Evolutionary conservation across 2,888 invertebrate genomes (phyloP).

Genomic region (Sialis lutaria): DNA sequence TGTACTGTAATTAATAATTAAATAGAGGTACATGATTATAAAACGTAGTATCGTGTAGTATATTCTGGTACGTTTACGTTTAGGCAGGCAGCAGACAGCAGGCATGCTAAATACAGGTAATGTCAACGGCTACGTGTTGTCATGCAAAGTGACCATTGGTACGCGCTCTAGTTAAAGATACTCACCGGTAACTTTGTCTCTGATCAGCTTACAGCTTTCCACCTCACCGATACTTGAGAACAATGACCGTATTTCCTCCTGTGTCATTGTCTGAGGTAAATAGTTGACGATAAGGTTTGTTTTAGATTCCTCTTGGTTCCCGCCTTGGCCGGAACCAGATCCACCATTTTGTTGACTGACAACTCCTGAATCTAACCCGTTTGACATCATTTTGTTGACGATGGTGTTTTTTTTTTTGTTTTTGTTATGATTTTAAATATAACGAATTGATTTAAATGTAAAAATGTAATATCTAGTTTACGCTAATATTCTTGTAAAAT

Average conservation of each 20-base stretch:
- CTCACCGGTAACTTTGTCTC: constrained; percentile 92
- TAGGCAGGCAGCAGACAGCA: background rate
- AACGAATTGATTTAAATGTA: no score
- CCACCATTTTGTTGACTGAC: constrained; percentile 75
- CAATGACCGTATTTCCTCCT: constrained; percentile 94
- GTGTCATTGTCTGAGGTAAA: constrained; percentile 98
- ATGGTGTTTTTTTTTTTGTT: background rate
- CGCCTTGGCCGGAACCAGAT: constrained; percentile 29
- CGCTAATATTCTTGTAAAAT: no score
- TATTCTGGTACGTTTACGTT: no score
- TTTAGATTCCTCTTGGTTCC: constrained; percentile 79
- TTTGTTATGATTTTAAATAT: no score
- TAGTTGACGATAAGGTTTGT: constrained; percentile 99
- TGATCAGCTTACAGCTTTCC: constrained; percentile 96
- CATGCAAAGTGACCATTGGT: no score
- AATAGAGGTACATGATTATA: no score
- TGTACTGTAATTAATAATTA: no score
- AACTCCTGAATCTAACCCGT: constrained; percentile 61
- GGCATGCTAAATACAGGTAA: background rate
- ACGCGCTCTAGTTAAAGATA: constrained; percentile 1
- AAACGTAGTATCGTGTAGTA: no score
- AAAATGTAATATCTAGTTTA: no score
- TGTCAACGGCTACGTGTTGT: background rate
- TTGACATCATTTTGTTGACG: constrained; percentile 50
- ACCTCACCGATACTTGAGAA: constrained; percentile 99